Evolutionary conservation across 2,888 invertebrate genomes (phyloP).

Genomic region (Hyppa rectilinea): DNA sequence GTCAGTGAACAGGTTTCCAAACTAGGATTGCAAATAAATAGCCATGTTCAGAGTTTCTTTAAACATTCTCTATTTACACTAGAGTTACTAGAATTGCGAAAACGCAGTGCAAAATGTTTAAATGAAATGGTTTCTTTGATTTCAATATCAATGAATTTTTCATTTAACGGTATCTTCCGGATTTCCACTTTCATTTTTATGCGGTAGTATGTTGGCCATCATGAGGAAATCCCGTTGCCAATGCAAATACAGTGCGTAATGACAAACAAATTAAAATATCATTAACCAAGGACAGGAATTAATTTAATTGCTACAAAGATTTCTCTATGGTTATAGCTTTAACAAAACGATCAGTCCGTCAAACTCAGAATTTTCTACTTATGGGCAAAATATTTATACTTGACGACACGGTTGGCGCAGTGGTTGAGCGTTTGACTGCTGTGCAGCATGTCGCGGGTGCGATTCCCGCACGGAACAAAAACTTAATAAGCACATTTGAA

Average conservation of each 20-base stretch:
- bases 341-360: not conserved
- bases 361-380: too few relatives aligned
- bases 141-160: slow-evolving; percentile 26
- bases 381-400: not conserved
- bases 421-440: too few relatives aligned
- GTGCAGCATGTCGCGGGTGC: too few relatives aligned
- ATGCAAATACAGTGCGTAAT: slow-evolving; percentile 34
- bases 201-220: slow-evolving; percentile 19
- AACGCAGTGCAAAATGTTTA: not conserved
- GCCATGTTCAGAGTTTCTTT: not conserved
- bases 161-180: slow-evolving; percentile 31
- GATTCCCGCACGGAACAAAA: too few relatives aligned
- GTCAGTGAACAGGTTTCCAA: not conserved
- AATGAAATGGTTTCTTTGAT: slow-evolving; percentile 9
- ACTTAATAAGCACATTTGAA: not conserved
- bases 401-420: too few relatives aligned
- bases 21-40: not conserved
- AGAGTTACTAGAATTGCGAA: not conserved
- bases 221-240: slow-evolving; percentile 42
- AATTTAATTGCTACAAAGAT: slow-evolving; percentile 1
- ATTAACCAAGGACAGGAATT: not conserved
- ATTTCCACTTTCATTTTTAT: slow-evolving; percentile 50
- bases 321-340: not conserved
- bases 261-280: slow-evolving; percentile 32
- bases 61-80: slow-evolving; percentile 7